A percentile compares a stretch with the other conserved stretches of the same genome.
These are phyloP conservation scores for Rhimphoctona megacephalus DNA, from an alignment of 2,888 invertebrate species.

Conservation along the genomic window DNA sequence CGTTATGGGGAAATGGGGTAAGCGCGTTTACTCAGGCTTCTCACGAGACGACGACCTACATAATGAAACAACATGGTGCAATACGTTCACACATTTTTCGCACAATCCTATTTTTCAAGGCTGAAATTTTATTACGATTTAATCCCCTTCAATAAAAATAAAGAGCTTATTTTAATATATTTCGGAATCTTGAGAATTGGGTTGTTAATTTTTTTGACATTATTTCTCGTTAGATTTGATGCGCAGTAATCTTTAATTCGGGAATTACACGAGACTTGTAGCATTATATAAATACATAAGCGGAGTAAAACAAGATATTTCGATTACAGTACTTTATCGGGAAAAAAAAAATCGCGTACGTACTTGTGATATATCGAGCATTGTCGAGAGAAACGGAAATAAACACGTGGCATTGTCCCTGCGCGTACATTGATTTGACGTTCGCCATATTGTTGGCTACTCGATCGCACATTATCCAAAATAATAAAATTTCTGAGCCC, in stretches of 20 bases:
- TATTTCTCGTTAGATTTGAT: slow-evolving; percentile 20
- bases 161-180: not conserved
- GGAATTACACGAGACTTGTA: slow-evolving; percentile 5
- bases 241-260: slow-evolving; percentile 56
- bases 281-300: not conserved
- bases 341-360: not conserved
- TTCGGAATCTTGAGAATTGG: not conserved
- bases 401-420: slow-evolving; percentile 78
- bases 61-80: slow-evolving; percentile 37
- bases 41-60: slow-evolving; percentile 52
- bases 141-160: not conserved
- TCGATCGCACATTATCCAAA: slow-evolving; percentile 2
- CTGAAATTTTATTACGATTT: not conserved
- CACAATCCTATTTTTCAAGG: not conserved
- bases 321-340: not conserved
- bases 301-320: not conserved
- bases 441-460: slow-evolving; percentile 68
- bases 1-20: slow-evolving; percentile 6
- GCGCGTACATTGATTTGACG: slow-evolving; percentile 76
- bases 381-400: slow-evolving; percentile 32
- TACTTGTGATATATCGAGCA: not conserved
- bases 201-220: not conserved
- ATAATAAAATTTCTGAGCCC: not conserved
- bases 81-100: slow-evolving; percentile 13
- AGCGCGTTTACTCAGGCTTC: slow-evolving; percentile 24